Conservation (phyloP, 2,797 vertebrate genomes). For the Hippocampus kuda region DNA sequence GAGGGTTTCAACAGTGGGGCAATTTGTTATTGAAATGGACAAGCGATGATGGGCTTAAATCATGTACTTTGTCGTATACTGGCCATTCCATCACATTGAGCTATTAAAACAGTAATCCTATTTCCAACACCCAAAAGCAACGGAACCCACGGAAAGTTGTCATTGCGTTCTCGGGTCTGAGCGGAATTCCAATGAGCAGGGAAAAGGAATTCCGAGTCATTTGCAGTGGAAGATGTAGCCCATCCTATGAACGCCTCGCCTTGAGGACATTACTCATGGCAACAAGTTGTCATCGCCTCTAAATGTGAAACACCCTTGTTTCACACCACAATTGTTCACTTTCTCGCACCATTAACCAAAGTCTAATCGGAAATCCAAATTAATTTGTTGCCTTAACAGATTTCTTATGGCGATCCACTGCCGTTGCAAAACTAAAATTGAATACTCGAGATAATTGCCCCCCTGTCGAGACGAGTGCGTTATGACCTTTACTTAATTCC, state of each 20-base stretch:
- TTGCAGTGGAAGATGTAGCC: not conserved
- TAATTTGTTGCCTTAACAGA: not conserved
- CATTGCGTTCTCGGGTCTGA: not conserved
- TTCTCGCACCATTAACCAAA: not conserved
- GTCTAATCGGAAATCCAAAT: not conserved
- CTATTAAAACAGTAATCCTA: slow-evolving; percentile 8
- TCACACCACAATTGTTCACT: not conserved
- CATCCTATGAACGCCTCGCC: not conserved
- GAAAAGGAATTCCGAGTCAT: not conserved
- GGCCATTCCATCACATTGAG: slow-evolving; percentile 25
- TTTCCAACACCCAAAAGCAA: not conserved
- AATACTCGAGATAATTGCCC: too few relatives aligned
- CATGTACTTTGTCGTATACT: slow-evolving; percentile 4
- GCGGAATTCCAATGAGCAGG: slow-evolving; percentile 2
- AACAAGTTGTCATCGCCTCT: not conserved
- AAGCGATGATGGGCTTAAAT: slow-evolving; percentile 35
- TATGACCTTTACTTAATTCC: too few relatives aligned
- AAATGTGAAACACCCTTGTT: not conserved
- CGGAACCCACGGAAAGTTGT: not conserved
- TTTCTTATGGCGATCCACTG: not conserved
- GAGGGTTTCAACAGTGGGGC: slow-evolving; percentile 34
- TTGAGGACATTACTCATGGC: not conserved
- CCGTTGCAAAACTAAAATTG: too few relatives aligned
- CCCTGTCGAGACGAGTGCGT: not conserved
- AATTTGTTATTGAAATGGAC: slow-evolving; percentile 38